Evolutionary conservation across 2,888 invertebrate species (phyloP).

Genomic region (Pristionchus maxplancki): DNA sequence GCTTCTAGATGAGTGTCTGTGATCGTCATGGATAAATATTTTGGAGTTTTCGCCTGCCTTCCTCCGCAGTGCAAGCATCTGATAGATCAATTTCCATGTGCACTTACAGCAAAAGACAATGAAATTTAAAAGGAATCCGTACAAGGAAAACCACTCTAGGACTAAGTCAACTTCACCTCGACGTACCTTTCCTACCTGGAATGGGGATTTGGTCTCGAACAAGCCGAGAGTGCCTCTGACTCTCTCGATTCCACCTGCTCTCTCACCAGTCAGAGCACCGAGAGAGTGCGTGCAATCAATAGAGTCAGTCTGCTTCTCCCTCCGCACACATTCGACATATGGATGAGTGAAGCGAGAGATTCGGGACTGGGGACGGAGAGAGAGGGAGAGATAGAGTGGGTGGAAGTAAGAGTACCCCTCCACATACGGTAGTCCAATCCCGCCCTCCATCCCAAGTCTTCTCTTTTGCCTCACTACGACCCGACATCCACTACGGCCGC

Average conservation of each 20-base stretch:
- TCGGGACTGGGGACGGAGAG: background rate
- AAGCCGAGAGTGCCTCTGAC: conserved; percentile 26
- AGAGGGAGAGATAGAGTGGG: background rate
- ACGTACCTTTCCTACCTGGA: conserved; percentile 20
- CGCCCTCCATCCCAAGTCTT: conserved; percentile 19
- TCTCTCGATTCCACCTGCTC: background rate
- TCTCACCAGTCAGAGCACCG: background rate
- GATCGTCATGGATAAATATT: conserved; percentile 2
- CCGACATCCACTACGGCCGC: background rate
- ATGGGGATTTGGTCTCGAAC: background rate
- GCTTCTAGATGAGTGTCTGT: conserved; percentile 17
- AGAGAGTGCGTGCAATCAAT: background rate
- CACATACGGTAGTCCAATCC: conserved; percentile 46
- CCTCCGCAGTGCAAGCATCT: too few species aligned
- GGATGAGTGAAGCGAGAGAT: conserved; percentile 26
- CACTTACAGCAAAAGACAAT: too few species aligned
- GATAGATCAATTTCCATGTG: too few species aligned
- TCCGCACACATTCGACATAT: conserved; percentile 45
- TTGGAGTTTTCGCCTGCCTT: background rate
- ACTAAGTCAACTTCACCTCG: background rate
- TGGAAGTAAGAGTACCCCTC: conserved; percentile 3
- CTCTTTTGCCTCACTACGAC: background rate
- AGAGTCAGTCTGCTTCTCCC: background rate
- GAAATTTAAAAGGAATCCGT: too few species aligned
- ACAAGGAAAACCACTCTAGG: background rate